Evolutionary conservation across 2,797 vertebrate species (phyloP).

Genomic region (Botia kubotai): DNA sequence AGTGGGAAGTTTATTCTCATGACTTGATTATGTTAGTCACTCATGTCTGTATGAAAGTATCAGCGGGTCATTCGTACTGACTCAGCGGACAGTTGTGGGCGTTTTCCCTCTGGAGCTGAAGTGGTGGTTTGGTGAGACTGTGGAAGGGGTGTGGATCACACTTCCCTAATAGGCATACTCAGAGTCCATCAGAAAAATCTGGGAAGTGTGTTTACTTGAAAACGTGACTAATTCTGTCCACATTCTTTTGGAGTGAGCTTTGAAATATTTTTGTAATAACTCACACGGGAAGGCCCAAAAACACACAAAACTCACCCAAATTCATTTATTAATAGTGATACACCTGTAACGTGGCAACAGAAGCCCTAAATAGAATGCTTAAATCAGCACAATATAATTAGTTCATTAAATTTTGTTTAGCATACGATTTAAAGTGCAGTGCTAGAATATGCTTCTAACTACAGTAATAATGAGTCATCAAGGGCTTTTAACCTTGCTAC

Average conservation of each 20-base stretch:
- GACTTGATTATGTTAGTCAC: neutral
- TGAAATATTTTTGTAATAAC: conserved; percentile 30
- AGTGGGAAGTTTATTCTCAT: neutral
- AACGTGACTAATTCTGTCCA: conserved; percentile 23
- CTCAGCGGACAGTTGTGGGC: neutral
- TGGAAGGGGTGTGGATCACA: conserved; percentile 19
- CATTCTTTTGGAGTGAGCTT: conserved; percentile 16
- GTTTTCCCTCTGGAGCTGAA: conserved; percentile 16
- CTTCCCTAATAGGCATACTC: conserved; percentile 16
- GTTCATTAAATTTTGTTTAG: neutral
- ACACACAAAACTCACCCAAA: too few species aligned
- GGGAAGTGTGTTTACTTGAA: conserved; percentile 26
- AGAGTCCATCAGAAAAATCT: conserved; percentile 9
- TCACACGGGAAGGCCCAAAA: conserved; percentile 11
- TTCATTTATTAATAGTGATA: too few species aligned
- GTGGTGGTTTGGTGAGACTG: conserved; percentile 19
- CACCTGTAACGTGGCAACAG: too few species aligned
- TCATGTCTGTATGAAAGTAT: neutral
- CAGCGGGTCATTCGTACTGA: conserved; percentile 17
- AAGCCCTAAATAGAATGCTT: too few species aligned
- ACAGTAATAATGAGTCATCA: neutral
- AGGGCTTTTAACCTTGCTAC: neutral
- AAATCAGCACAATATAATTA: too few species aligned
- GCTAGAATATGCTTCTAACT: neutral
- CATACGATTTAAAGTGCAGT: neutral